phyloP scores from a whole-genome alignment of 2,113 vertebrate genomes.

The Anolis sagrei region DNA sequence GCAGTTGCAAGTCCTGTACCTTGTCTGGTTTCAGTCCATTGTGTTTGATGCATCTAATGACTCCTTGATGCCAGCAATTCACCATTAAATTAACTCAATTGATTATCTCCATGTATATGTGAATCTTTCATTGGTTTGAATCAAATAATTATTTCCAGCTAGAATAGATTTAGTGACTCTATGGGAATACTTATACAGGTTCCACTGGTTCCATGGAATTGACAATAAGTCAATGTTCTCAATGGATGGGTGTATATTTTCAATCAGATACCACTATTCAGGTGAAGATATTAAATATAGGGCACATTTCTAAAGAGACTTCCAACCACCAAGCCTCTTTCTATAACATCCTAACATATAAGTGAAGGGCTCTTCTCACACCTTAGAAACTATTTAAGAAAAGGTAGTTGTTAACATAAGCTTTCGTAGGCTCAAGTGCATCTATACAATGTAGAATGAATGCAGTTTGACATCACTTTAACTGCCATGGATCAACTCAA shows the following conservation, averaged over 20 bases:
- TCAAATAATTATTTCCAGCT: too few species aligned
- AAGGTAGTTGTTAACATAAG: too few species aligned
- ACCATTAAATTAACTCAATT: background rate
- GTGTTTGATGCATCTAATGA: background rate
- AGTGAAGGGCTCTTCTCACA: slow-evolving; percentile 3
- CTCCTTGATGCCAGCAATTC: background rate
- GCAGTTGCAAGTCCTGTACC: background rate
- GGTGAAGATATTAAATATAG: background rate
- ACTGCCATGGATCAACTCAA: too few species aligned
- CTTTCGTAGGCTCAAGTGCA: too few species aligned
- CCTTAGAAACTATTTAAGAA: too few species aligned
- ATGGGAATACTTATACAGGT: too few species aligned
- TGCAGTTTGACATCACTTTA: too few species aligned
- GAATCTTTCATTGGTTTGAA: background rate
- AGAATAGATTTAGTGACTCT: too few species aligned
- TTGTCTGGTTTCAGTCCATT: background rate
- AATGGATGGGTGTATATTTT: background rate
- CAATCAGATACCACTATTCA: background rate
- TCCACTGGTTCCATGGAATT: too few species aligned
- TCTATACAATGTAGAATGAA: too few species aligned
- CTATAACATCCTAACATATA: slow-evolving; percentile 59
- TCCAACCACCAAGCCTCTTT: background rate
- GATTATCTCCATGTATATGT: background rate
- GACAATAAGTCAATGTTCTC: too few species aligned
- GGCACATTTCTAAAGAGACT: background rate